These are phyloP conservation scores for Myzus persicae DNA, from an alignment of 1,140 invertebrate genomes.

Conservation along the genomic window DNA sequence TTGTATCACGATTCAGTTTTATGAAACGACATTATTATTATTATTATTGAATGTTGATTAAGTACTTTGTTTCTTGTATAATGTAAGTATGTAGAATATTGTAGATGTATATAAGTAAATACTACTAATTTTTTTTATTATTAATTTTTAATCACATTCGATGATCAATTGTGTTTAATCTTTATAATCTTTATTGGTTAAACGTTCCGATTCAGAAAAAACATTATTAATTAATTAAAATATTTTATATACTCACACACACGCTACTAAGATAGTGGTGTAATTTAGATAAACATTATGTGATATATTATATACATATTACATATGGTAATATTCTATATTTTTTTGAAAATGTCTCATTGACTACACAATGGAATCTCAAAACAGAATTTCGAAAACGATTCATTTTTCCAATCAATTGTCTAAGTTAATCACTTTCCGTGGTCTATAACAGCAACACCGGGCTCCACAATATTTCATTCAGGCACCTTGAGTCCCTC, in stretches of 20 bases:
- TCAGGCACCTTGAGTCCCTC: background rate
- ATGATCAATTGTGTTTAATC: background rate
- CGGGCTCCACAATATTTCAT: slow-evolving; percentile 17
- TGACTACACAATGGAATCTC: background rate
- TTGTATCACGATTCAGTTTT: background rate
- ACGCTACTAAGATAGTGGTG: background rate
- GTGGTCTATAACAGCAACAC: background rate
- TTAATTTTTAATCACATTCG: background rate
- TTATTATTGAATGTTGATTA: background rate
- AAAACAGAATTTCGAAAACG: background rate
- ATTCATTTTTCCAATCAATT: background rate
- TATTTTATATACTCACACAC: background rate
- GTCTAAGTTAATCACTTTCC: background rate
- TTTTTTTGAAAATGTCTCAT: background rate
- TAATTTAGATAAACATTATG: background rate
- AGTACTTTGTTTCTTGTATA: background rate
- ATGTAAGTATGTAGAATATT: background rate
- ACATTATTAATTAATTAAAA: background rate
- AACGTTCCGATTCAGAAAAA: background rate
- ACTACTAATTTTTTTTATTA: background rate
- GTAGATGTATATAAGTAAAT: background rate
- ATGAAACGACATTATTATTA: background rate
- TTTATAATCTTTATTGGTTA: too few relatives aligned
- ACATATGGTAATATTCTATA: background rate
- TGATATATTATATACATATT: too few relatives aligned